Base-by-base conservation (phyloP, 2,113 vertebrate genomes). In the Coracopsis vasa region DNA sequence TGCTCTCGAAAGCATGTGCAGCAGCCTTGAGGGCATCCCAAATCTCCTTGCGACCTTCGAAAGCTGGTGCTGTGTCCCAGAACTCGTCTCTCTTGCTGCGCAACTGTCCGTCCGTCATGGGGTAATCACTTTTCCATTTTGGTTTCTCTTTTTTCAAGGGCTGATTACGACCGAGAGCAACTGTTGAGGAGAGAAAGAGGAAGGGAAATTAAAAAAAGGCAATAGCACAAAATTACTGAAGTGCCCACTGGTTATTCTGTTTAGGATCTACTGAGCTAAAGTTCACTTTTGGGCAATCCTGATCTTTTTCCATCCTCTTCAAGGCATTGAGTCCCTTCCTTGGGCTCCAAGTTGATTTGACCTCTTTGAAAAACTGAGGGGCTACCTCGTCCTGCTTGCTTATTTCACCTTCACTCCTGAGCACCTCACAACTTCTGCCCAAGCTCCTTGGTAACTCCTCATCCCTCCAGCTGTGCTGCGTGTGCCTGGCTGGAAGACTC, bases 121-220 rank as follows among this genome's bases (percentile, higher is more conserved):
- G 99, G 96, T 99, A 99, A 98, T 99, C 99, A 53, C 99, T 99
- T 97, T 99, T 99, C 99, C 99, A 99, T 99, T 99, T 99, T 78
- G 99, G 99, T 79, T 99, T 99, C 96, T 99, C 99, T 87, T 99
- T 99, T 97, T 99, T 99, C 98, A 99, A 97, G 97, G 99, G 99
- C 75, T 99, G 99, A 98, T 99, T 99, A 74, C 99, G 99, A 98
- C 99, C 99, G 29, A 99, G 98, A 97, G 99, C 99, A 98, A 99
- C 99, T 99, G 97, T 29, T 53, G 91, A 92, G 80, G 89, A 66
- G 79, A 66, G 86, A 90, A 86, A 65, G 20, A 9, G 3, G 13
- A 79, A 81, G 4, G 27, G 29, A 35, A n/a, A 37, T 65, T 33
- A 7, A 33, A 65, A 77, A 80, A 31, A 51, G 21, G 16, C 11